Conservation (phyloP, 2,797 vertebrate genomes). For the Epinephelus awoara region DNA sequence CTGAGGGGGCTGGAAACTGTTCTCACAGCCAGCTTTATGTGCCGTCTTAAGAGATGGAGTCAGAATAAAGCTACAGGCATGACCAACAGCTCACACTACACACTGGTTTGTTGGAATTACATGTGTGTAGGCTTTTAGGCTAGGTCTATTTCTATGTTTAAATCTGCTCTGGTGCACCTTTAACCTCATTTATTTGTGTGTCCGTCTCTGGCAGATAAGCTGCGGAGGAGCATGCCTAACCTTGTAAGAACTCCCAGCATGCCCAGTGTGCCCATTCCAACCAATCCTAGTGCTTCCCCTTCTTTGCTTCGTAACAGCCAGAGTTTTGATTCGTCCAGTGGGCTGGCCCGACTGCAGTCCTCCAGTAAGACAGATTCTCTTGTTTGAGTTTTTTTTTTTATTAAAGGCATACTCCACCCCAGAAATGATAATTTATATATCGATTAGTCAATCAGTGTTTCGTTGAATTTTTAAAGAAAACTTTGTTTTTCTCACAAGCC, state of each 20-base stretch:
- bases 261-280: conserved; percentile 88
- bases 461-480: no score
- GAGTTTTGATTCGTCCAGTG: conserved; percentile 93
- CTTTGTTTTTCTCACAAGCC: no score
- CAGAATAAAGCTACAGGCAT: background rate
- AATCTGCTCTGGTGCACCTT: background rate
- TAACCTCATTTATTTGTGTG: background rate
- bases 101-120: background rate
- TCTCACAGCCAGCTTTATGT: conserved; percentile 15
- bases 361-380: conserved; percentile 85
- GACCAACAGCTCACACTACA: background rate
- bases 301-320: conserved; percentile 92
- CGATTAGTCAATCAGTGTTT: no score
- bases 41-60: background rate
- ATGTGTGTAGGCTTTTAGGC: no score
- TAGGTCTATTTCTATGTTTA: background rate
- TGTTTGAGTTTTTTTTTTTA: no score
- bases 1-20: conserved; percentile 21
- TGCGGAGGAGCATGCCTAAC: conserved; percentile 89
- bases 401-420: no score
- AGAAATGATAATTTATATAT: no score
- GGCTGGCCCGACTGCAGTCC: conserved; percentile 89
- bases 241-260: conserved; percentile 87
- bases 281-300: conserved; percentile 79
- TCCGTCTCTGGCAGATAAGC: conserved; percentile 88